Percentiles rank a stretch among this genome's conserved stretches.
These are phyloP conservation scores for Desoria tigrina DNA, from an alignment of 2,888 invertebrate species.

Conservation along the genomic window DNA sequence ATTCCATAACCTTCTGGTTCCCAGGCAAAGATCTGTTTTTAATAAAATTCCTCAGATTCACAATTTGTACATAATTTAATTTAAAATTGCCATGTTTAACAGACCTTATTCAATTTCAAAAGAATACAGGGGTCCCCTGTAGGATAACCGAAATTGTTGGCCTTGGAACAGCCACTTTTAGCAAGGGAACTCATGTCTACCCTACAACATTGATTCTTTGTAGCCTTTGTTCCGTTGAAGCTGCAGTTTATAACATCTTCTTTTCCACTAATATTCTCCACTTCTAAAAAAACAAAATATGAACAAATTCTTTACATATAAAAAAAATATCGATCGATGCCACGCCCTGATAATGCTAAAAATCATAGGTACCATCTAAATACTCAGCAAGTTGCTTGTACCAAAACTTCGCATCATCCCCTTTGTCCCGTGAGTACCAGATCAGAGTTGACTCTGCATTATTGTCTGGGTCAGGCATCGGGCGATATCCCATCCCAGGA, in stretches of 20 bases:
- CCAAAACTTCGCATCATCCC: constrained; percentile 79
- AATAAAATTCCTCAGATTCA: not conserved
- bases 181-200: constrained; percentile 73
- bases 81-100: constrained; percentile 16
- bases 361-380: constrained; percentile 61
- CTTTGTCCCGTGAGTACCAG: constrained; percentile 81
- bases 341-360: no score
- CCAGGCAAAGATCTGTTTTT: constrained; percentile 82
- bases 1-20: constrained; percentile 64
- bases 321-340: not conserved
- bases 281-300: not conserved
- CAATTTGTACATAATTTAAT: not conserved
- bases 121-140: constrained; percentile 88
- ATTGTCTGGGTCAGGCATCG: constrained; percentile 81
- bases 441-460: constrained; percentile 96
- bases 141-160: constrained; percentile 81
- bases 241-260: constrained; percentile 59
- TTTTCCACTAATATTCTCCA: constrained; percentile 8
- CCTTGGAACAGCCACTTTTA: constrained; percentile 68
- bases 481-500: constrained; percentile 91
- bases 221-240: constrained; percentile 64
- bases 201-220: constrained; percentile 70
- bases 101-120: constrained; percentile 93
- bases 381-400: constrained; percentile 73
- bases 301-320: not conserved